These are phyloP conservation scores for Cyclophora punctaria DNA, from an alignment of 2,888 invertebrate genomes.

Conservation along the genomic window DNA sequence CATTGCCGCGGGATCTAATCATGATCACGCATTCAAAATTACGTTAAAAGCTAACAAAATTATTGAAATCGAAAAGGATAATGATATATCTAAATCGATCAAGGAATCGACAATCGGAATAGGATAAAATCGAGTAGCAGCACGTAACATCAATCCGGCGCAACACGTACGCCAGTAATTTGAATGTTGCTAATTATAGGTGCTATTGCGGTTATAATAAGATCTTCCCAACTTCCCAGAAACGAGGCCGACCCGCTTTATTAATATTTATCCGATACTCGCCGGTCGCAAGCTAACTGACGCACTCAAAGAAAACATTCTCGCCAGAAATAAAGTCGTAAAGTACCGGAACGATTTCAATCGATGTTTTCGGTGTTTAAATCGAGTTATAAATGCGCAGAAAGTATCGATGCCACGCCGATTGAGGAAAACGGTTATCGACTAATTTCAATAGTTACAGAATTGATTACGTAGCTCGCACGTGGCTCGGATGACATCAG, in stretches of 20 bases:
- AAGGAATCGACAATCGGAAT: conserved; percentile 35
- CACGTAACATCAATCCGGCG: conserved; percentile 61
- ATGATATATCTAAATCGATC: conserved; percentile 30
- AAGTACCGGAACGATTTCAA: conserved; percentile 69
- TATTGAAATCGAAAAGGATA: conserved; percentile 23
- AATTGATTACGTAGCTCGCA: conserved; percentile 31
- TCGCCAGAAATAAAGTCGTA: conserved; percentile 72
- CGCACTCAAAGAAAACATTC: conserved; percentile 72
- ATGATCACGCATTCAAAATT: conserved; percentile 8
- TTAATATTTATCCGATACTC: conserved; percentile 75
- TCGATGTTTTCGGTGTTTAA: conserved; percentile 63
- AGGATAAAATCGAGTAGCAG: conserved; percentile 47
- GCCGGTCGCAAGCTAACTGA: conserved; percentile 66
- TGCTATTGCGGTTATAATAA: conserved; percentile 75
- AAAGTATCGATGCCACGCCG: conserved; percentile 47
- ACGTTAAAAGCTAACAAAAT: conserved; percentile 13
- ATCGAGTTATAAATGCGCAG: conserved; percentile 60
- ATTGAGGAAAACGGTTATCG: conserved; percentile 48
- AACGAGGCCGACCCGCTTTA: conserved; percentile 71
- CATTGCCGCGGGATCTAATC: not conserved
- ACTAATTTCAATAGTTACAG: conserved; percentile 26
- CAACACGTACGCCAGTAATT: conserved; percentile 65
- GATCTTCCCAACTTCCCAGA: conserved; percentile 73
- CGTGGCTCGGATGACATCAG: conserved; percentile 29
- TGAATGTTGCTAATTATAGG: conserved; percentile 73